phyloP scores from a whole-genome alignment of 1,140 invertebrate genomes.

The Papilio polyxenes region DNA sequence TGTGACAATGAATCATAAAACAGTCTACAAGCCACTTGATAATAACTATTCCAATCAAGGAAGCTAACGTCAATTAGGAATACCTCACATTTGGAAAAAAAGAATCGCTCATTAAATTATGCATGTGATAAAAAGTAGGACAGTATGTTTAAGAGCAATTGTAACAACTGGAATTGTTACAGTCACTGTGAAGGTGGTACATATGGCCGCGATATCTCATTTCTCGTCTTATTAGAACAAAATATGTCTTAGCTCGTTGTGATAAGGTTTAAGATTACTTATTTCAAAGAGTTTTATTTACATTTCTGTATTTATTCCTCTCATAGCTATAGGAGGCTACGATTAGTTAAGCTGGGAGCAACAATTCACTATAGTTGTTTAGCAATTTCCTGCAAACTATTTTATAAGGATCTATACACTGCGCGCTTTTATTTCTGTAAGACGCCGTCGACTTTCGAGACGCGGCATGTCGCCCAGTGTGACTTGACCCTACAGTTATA shows the following conservation, averaged over 20 bases:
- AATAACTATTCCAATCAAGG: no score
- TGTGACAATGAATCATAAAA: no score
- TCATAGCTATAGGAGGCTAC: background rate
- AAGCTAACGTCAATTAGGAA: no score
- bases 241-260: constrained; percentile 10
- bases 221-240: background rate
- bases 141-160: no score
- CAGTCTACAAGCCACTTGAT: no score
- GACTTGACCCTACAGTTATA: background rate
- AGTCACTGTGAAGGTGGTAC: no score
- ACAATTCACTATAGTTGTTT: background rate
- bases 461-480: background rate
- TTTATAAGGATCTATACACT: background rate
- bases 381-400: background rate
- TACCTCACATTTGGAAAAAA: no score
- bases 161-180: no score
- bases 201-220: no score
- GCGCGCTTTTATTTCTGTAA: background rate
- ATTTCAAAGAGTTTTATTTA: background rate
- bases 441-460: background rate
- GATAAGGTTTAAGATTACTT: constrained; percentile 3
- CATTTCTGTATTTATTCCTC: constrained; percentile 1
- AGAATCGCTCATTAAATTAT: no score
- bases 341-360: constrained; percentile 18
- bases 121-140: no score